Evolutionary conservation across 2,113 vertebrate species (phyloP), one percentile per base, ranked within the genome.

Genomic region (Phyllostomus hastatus): DNA sequence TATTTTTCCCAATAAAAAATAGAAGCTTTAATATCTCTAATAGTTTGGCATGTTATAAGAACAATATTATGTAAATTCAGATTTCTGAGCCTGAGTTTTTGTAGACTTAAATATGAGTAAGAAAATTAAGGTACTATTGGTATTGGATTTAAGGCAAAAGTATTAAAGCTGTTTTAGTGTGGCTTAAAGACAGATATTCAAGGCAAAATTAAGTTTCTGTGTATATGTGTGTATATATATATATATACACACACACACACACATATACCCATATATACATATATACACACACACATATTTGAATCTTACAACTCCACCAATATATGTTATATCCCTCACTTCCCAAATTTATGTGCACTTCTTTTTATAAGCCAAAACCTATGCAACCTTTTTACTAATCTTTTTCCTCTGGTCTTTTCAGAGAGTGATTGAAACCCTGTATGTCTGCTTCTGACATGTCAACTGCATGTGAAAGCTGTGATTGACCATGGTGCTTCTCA

Each of bases 1-100:
- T 92, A 33, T 90, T 64, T 91, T 79, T 90, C 64, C 57, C 81
- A 96, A 19, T 93, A 38, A 70, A 70, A 95, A 92, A 75, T 38
- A 84, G 88, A 84, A 86, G 9, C 7, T 61, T 67, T 69, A 83
- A 8, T 82, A 69, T 91, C 87, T 93, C 48, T 69, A 33, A 59
- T 79, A 5, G 54, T 69, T 43, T 38, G 10, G 28, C 12, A 67
- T 85, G 28, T 26, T 69, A 22, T 6, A 48, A 54, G 43, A 91
- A 86, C 66, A 41, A 5, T 28, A 50, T 57, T 76, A 75, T 70
- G 54, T 83, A 38, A 85, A 57, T 92, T 90, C 24, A 73, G 15
- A n/a, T 84, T 96, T 94, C 76, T 83, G 87, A 43, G 10, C 20
- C 31, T 54, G 19, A 4, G 20, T 67, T 81, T 95, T 88, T 28